Conservation (phyloP, 2,113 vertebrate species). For the Atlantisia rogersi region DNA sequence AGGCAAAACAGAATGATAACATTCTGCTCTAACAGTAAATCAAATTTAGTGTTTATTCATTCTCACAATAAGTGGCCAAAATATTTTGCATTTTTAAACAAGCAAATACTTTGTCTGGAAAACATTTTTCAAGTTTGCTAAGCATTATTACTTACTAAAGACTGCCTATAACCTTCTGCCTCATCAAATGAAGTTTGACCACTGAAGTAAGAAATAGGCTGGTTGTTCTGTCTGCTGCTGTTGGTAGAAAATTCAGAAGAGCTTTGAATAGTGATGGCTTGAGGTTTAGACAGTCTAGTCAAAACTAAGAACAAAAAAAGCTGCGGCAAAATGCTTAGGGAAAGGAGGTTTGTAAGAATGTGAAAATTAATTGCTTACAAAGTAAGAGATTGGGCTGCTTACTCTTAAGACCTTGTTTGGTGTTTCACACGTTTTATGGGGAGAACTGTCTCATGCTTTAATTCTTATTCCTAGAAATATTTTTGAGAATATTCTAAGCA, state of each 20-base stretch:
- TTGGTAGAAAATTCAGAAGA: not conserved
- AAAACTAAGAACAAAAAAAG: not conserved
- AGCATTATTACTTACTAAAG: not conserved
- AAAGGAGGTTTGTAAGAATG: not conserved
- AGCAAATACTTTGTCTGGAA: not conserved
- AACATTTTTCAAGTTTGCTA: not conserved
- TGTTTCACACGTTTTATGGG: not conserved
- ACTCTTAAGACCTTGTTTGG: not conserved
- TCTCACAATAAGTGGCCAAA: not conserved
- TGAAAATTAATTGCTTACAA: not conserved
- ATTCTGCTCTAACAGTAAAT: not conserved
- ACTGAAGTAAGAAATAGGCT: not conserved
- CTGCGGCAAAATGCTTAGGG: not conserved
- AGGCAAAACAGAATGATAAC: not conserved
- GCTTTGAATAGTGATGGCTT: not conserved
- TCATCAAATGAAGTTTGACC: not conserved
- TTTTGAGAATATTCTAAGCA: not conserved
- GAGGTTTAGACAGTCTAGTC: not conserved
- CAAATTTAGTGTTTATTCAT: not conserved
- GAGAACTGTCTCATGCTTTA: not conserved
- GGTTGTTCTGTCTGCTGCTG: not conserved
- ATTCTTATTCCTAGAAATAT: not conserved
- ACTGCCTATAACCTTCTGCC: not conserved
- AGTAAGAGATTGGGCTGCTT: not conserved
- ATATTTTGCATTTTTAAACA: not conserved